Evolutionary conservation across 2,113 vertebrate species (phyloP), one percentile per base, ranked within the genome.

Genomic region (Chaetops frenatus): DNA sequence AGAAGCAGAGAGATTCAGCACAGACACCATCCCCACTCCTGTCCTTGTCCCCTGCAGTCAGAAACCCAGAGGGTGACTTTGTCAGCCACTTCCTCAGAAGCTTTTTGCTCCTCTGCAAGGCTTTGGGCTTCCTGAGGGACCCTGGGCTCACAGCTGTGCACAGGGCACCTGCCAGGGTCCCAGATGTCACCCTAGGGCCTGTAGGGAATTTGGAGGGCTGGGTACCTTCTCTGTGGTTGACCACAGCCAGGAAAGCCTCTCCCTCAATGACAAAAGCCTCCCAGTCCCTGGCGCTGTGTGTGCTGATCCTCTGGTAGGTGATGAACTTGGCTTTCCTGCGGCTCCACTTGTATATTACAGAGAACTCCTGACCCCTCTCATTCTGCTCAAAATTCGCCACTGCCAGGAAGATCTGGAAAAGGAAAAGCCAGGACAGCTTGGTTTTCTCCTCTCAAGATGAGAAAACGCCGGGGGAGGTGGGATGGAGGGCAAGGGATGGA

Each of bases 311-410:
- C 98, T 99, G 99, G 97, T 99, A 98, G 0, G 38, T 78, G 45
- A 98, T 36, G 96, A 99, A 99, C 64, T 97, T 98, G 60, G 98
- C 98, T 53, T 98, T 98, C 87, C 97, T 98, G 84, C 74, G 98
- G 96, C 98, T 99, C 99, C 99, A 99, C 86, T 98, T 99, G 98
- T 99, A 99, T 73, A 99, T 99, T 9, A 99, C 98, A 6, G 99
- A 99, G 90, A 98, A 93, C 92, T 99, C 98, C 85, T 96, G 97
- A 6, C 97, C 97, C 33, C 66, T 86, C 22, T 97, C 97, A 11
- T 98, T 90, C 25, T 96, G 97, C 83, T 98, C 98, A 33, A 98
- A 98, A 90, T 99, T 99, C 5, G 99, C 99, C 92, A 99, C 99
- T 4, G 98, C 99, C 90, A 99, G 98, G 96, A 98, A 99, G 80